Conservation (phyloP, 2,113 vertebrate genomes). For the Psammodynastes pulverulentus region DNA sequence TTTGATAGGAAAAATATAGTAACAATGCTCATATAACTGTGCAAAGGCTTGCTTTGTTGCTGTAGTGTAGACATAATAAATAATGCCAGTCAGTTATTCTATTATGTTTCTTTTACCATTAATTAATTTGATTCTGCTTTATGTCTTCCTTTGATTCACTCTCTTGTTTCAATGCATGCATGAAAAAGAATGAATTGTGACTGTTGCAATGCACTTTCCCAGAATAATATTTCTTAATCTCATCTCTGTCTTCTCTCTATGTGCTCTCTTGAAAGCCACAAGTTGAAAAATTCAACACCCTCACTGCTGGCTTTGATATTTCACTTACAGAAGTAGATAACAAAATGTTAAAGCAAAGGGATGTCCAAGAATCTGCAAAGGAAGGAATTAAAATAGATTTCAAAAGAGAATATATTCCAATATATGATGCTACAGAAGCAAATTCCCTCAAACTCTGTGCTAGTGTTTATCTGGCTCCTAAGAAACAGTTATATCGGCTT, state of each 20-base stretch:
- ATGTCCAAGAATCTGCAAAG: background rate
- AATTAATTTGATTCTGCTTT: background rate
- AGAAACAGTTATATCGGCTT: background rate
- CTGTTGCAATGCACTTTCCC: background rate
- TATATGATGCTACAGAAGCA: background rate
- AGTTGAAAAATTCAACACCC: constrained; percentile 1
- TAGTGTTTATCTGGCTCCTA: background rate
- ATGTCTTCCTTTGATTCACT: background rate
- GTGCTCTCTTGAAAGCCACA: background rate
- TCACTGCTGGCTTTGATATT: background rate
- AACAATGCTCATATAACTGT: background rate
- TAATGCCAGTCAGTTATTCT: background rate
- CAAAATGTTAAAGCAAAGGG: background rate
- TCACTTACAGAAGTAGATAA: background rate
- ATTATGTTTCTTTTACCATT: background rate
- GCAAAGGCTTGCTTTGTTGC: background rate
- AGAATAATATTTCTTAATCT: background rate
- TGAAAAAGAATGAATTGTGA: background rate
- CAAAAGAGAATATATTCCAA: background rate
- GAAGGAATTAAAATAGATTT: background rate
- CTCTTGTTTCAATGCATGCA: background rate
- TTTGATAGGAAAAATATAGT: background rate
- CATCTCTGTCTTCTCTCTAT: background rate
- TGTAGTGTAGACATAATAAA: background rate
- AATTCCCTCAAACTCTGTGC: background rate